Conservation (phyloP, 2,113 vertebrate species). For the Anolis carolinensis region DNA sequence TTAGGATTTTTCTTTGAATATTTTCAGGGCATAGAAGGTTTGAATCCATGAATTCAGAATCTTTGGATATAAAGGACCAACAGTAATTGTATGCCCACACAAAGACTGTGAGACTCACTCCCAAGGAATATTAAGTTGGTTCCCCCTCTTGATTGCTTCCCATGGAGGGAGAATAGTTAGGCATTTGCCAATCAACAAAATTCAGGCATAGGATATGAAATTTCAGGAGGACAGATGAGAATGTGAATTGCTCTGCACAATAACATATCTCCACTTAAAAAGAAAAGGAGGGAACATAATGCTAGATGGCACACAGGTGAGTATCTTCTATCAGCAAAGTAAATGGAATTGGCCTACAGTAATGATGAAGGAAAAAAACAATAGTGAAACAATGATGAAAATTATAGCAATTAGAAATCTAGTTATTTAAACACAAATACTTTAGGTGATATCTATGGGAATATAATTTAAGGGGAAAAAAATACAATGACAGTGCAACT, state of each 20-base stretch:
- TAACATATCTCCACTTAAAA: neutral
- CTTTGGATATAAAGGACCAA: too few species aligned
- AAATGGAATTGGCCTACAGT: conserved; percentile 3
- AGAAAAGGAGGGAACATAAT: neutral
- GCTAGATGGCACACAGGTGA: neutral
- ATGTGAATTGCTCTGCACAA: neutral
- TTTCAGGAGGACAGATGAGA: neutral
- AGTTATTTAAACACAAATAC: conserved; percentile 1
- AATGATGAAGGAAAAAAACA: too few species aligned
- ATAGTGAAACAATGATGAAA: neutral
- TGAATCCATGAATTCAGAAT: too few species aligned
- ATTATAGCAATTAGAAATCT: conserved; percentile 11
- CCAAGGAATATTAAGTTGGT: too few species aligned
- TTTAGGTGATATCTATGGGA: neutral
- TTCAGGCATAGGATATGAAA: neutral
- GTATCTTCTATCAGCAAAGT: conserved; percentile 3
- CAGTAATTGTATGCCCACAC: too few species aligned
- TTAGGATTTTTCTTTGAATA: too few species aligned
- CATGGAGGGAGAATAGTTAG: too few species aligned
- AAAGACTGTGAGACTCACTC: too few species aligned
- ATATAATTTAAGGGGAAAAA: neutral
- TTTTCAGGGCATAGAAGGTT: too few species aligned
- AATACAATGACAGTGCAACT: neutral
- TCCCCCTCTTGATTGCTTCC: too few species aligned
- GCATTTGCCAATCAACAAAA: neutral